Evolutionary conservation across 2,888 invertebrate genomes (phyloP).

Genomic region (Polydesmus complanatus): DNA sequence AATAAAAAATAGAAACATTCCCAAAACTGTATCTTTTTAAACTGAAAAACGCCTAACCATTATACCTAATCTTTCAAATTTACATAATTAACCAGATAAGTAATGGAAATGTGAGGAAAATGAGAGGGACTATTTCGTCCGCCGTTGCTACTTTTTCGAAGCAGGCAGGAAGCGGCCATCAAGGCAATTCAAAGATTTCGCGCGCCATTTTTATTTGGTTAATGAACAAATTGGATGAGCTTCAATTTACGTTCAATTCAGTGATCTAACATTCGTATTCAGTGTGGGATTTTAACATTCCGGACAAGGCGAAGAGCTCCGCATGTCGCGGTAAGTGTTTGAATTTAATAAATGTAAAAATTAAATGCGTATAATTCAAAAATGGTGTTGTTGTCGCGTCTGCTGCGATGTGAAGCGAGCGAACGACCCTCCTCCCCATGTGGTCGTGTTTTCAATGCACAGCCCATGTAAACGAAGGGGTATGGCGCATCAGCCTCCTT

Average conservation of each 20-base stretch:
- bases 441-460: neutral
- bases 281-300: neutral
- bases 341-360: neutral
- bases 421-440: neutral
- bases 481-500: neutral
- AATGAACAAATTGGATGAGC: neutral
- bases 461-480: neutral
- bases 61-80: no score
- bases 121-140: neutral
- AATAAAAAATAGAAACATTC: no score
- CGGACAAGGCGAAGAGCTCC: neutral
- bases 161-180: constrained; percentile 7
- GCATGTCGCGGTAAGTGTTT: neutral
- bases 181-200: constrained; percentile 17
- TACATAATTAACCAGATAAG: no score
- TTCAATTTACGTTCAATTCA: neutral
- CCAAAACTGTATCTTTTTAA: no score
- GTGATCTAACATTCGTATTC: neutral
- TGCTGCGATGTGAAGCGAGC: neutral
- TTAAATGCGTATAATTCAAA: neutral
- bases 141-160: neutral
- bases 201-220: constrained; percentile 18
- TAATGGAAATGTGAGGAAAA: no score
- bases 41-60: no score
- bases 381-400: neutral